Evolutionary conservation across 2,888 invertebrate species (phyloP), one percentile per base, ranked within the genome.

Genomic region (Megaustenia siamemsis): DNA sequence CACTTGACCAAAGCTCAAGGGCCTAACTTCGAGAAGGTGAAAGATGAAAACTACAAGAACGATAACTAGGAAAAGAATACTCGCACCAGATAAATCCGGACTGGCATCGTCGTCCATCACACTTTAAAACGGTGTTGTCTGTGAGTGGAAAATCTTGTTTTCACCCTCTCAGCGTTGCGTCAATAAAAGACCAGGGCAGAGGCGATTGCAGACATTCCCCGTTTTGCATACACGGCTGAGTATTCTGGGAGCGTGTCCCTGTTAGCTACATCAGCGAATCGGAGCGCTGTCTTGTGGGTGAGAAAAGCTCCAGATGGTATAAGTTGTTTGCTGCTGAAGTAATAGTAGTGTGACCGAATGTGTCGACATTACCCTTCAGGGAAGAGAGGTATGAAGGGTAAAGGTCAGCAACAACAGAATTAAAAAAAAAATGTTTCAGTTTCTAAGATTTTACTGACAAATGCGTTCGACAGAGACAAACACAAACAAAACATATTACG

Each of bases 141-240:
- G 38, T 60, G 78, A 78, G 78, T 78, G 78, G 53, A 63, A 78
- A 78, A 78, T 63, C 78, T 78, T 78, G 78, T 78, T 40, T 18
- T 18, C 43, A 28, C 38, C 40, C 60, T 24, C 43, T 78, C 78
- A 60, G 24, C 40, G n/a, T 38, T 40, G 60, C 78, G 78, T 78
- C 78, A 63, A 78, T 78, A 78, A 78, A n/a, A 78, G 60, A 43
- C 24, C 60, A 32, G 63, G 63, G 32, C 49, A 53, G n/a, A 3
- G 38, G 4, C 38, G 32, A 60, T 77, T 77, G 40, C 77, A 60
- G 56, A n/a, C 56, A 77, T 56, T 28, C 8, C 45, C 40, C 60
- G 60, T 77, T 77, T 60, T 77, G 77, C 77, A 77, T 77, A 77
- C 77, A 77, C 8, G 56, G 40, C 77, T 77, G 73, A 45, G 18